Conservation (phyloP, 2,888 invertebrate species). For the Hyppa rectilinea region DNA sequence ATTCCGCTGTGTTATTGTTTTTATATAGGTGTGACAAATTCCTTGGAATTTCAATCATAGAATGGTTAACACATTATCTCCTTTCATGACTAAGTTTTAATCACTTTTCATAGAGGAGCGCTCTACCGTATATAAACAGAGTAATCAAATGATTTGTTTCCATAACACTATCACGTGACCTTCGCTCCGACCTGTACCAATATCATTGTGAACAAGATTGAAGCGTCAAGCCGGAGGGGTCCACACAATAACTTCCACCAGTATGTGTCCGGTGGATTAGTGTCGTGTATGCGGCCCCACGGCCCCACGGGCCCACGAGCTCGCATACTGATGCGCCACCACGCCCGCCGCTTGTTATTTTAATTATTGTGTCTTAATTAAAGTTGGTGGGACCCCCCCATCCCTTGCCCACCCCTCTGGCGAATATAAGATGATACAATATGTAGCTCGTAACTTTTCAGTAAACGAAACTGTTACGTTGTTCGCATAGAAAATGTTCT, state of each 20-base stretch:
- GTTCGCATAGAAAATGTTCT: background rate
- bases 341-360: conserved; percentile 82
- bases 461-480: conserved; percentile 4
- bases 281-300: conserved; percentile 81
- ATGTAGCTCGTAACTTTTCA: conserved; percentile 34
- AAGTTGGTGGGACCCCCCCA: conserved; percentile 68
- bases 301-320: conserved; percentile 71
- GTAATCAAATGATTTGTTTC: conserved; percentile 51
- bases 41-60: background rate
- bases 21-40: background rate
- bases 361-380: conserved; percentile 88
- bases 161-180: conserved; percentile 61
- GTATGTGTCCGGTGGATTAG: conserved; percentile 71
- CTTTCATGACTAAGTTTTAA: conserved; percentile 1
- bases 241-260: conserved; percentile 46
- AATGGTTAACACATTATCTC: conserved; percentile 1
- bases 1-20: conserved; percentile 14
- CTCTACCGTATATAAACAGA: conserved; percentile 29
- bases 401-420: conserved; percentile 47
- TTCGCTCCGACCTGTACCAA: conserved; percentile 44
- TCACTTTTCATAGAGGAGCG: conserved; percentile 1
- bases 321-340: conserved; percentile 81
- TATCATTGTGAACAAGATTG: conserved; percentile 53
- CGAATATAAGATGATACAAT: conserved; percentile 40
- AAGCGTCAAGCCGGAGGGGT: conserved; percentile 47